Conservation (phyloP, 2,113 vertebrate species). For the Mustela lutreola region DNA sequence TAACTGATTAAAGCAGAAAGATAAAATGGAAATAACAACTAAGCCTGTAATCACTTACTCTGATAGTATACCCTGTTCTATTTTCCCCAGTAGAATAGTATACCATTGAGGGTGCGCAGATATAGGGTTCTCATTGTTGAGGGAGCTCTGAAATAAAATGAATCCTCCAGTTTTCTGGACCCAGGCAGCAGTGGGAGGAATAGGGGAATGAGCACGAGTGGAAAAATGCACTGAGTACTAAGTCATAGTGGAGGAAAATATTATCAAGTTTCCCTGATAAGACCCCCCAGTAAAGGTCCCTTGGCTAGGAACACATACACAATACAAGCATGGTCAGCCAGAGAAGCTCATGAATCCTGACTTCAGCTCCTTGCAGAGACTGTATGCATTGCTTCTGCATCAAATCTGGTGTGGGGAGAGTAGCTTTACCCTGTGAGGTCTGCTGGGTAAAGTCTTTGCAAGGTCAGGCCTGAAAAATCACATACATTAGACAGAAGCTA, state of each 20-base stretch:
- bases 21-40: not conserved
- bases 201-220: not conserved
- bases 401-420: not conserved
- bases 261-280: not conserved
- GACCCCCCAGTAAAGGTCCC: not conserved
- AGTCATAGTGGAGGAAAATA: not conserved
- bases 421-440: not conserved
- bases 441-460: not conserved
- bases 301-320: not conserved
- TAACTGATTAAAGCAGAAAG: not conserved
- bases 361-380: accelerated
- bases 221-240: not conserved
- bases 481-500: not conserved
- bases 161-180: not conserved
- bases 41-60: not conserved
- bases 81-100: not conserved
- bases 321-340: not conserved
- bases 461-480: not conserved
- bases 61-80: not conserved
- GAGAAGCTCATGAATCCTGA: not conserved
- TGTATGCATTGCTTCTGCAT: accelerated
- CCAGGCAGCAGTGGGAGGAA: not conserved
- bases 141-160: not conserved
- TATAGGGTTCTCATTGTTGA: not conserved
- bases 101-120: not conserved